A percentile compares a stretch with the other conserved stretches of the same genome.
phyloP scores from a whole-genome alignment of 2,797 vertebrate genomes.

The Capromys pilorides region DNA sequence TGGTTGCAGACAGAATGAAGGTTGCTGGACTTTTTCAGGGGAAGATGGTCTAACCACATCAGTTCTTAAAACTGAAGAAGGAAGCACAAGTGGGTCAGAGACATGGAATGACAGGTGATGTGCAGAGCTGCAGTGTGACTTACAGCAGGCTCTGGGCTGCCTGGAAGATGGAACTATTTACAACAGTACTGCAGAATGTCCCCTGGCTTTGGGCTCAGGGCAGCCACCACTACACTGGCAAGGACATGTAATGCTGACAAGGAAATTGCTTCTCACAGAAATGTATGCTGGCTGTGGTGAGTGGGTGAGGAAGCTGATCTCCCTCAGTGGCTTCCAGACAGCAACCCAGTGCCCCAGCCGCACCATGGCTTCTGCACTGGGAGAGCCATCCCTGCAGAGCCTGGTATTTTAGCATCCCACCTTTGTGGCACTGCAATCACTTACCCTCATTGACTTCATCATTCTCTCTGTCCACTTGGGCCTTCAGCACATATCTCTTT shows the following conservation, averaged over 20 bases:
- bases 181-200: too few relatives aligned
- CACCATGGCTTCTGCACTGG: neutral
- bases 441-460: constrained; percentile 99
- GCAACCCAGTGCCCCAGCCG: neutral
- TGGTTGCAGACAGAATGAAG: neutral
- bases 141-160: accelerated
- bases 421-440: neutral
- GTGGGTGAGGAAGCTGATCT: accelerated
- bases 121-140: accelerated
- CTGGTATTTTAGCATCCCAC: neutral
- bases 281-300: neutral
- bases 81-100: neutral
- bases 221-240: neutral
- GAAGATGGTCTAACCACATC: neutral
- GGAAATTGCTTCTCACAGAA: accelerated
- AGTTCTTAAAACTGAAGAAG: neutral
- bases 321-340: neutral
- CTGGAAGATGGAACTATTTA: neutral
- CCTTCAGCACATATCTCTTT: constrained; percentile 97
- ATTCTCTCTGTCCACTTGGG: constrained; percentile 96
- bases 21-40: neutral
- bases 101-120: neutral
- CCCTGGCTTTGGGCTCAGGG: neutral
- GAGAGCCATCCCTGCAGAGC: accelerated
- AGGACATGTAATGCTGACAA: neutral